Conservation (phyloP, 2,888 invertebrate species). For the Tetropium fuscum region DNA sequence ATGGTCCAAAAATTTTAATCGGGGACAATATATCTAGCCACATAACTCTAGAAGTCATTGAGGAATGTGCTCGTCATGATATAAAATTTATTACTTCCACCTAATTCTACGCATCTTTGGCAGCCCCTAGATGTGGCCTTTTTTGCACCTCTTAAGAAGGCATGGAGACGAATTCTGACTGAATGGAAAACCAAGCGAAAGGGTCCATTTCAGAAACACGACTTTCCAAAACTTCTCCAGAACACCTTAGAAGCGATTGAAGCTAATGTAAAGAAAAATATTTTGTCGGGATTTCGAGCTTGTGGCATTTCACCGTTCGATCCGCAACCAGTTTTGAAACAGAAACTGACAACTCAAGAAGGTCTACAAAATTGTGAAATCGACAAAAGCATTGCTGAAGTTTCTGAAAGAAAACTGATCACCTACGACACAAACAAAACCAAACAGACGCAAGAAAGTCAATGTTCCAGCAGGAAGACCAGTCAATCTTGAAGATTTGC, state of each 20-base stretch:
- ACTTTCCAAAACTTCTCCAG: background rate
- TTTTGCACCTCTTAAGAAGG: background rate
- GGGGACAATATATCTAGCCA: constrained; percentile 46
- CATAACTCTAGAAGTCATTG: constrained; percentile 6
- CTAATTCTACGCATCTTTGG: constrained; percentile 14
- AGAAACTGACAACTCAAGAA: too few species aligned
- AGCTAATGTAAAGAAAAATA: background rate
- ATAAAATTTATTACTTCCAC: constrained; percentile 20
- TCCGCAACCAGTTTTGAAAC: too few species aligned
- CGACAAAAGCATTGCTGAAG: too few species aligned
- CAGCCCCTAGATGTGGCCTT: constrained; percentile 3
- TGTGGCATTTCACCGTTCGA: too few species aligned
- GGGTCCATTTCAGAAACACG: background rate
- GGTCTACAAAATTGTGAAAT: too few species aligned
- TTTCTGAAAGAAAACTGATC: too few species aligned
- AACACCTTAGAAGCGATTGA: background rate
- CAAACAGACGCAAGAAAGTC: too few species aligned
- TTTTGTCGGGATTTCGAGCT: background rate
- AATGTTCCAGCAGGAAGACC: too few species aligned
- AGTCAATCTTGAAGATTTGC: too few species aligned
- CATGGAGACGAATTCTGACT: background rate
- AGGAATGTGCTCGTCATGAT: constrained; percentile 15
- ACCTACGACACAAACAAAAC: too few species aligned
- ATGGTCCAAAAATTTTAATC: constrained; percentile 50
- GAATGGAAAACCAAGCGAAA: background rate